Conservation (phyloP, 2,888 invertebrate species). For the Smittia aterrima region DNA sequence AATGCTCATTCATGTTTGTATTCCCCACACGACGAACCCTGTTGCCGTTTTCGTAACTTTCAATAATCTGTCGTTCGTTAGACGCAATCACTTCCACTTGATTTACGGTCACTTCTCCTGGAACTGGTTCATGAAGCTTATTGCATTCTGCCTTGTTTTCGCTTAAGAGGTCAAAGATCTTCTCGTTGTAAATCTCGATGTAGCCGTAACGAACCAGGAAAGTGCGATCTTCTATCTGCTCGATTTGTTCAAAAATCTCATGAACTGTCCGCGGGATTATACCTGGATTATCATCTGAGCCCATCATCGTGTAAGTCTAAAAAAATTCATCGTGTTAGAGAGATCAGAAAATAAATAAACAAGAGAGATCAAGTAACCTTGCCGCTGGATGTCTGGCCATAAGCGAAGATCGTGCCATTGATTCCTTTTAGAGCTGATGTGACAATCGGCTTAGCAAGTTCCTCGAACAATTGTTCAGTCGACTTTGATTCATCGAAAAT, state of each 20-base stretch:
- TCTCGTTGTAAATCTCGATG: constrained; percentile 87
- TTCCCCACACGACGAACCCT: constrained; percentile 70
- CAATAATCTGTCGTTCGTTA: constrained; percentile 62
- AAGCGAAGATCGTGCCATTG: constrained; percentile 87
- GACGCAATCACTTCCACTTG: constrained; percentile 63
- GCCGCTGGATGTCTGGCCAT: constrained; percentile 89
- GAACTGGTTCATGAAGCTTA: constrained; percentile 63
- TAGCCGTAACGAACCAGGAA: constrained; percentile 81
- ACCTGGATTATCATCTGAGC: constrained; percentile 66
- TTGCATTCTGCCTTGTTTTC: constrained; percentile 58
- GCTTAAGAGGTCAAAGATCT: constrained; percentile 71
- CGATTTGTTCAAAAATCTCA: constrained; percentile 67
- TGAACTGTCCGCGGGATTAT: constrained; percentile 71
- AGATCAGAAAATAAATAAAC: background rate
- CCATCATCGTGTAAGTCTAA: constrained; percentile 76
- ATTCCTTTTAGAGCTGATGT: constrained; percentile 70
- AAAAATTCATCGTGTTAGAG: too few relatives aligned
- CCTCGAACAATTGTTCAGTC: constrained; percentile 65
- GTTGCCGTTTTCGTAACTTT: constrained; percentile 62
- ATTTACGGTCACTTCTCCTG: constrained; percentile 58
- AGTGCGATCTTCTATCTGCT: constrained; percentile 62
- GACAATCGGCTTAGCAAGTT: constrained; percentile 69
- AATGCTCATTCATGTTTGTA: constrained; percentile 85
- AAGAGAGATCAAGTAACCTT: constrained; percentile 29
- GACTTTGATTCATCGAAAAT: constrained; percentile 63